phyloP scores from a whole-genome alignment of 2,113 vertebrate species.

The Brachionichthys hirsutus region DNA sequence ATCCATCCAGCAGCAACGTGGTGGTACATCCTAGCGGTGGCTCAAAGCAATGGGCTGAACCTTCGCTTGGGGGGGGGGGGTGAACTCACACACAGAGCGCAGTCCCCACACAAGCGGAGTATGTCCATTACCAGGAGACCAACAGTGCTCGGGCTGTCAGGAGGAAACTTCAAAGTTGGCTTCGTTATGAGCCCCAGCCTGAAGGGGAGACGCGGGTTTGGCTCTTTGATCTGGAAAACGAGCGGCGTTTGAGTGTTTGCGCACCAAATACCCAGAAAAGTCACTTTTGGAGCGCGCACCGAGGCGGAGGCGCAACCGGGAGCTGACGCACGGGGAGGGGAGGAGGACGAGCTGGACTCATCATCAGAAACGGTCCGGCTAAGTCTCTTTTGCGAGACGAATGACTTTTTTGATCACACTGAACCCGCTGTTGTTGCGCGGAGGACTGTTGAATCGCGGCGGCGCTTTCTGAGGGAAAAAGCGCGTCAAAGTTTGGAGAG shows the following conservation, averaged over 20 bases:
- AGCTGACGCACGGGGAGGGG: conserved; percentile 57
- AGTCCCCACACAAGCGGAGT: conserved; percentile 62
- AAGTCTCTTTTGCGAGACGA: conserved; percentile 25
- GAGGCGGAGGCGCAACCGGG: conserved; percentile 61
- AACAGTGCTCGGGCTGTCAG: conserved; percentile 39
- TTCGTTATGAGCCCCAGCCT: conserved; percentile 23
- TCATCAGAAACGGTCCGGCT: conserved; percentile 2
- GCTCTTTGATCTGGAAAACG: conserved; percentile 8
- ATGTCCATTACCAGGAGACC: conserved; percentile 54
- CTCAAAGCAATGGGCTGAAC: conserved; percentile 79
- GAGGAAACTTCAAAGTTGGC: conserved; percentile 52
- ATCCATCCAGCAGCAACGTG: conserved; percentile 73
- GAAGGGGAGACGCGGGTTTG: conserved; percentile 6
- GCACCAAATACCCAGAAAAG: conserved; percentile 23
- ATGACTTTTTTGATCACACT: conserved; percentile 25
- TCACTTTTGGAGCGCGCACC: conserved; percentile 54
- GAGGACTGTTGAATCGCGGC: conserved; percentile 19
- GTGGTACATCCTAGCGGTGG: conserved; percentile 85
- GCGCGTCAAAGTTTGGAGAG: conserved; percentile 63
- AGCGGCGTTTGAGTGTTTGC: conserved; percentile 19
- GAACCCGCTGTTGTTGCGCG: background rate
- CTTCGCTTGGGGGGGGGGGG: conserved; percentile 69
- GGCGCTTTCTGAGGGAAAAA: conserved; percentile 25
- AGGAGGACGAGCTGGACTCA: conserved; percentile 50
- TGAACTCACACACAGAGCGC: conserved; percentile 74